Base-by-base conservation (phyloP, 2,888 invertebrate genomes). In the Tetanocera ferruginea region DNA sequence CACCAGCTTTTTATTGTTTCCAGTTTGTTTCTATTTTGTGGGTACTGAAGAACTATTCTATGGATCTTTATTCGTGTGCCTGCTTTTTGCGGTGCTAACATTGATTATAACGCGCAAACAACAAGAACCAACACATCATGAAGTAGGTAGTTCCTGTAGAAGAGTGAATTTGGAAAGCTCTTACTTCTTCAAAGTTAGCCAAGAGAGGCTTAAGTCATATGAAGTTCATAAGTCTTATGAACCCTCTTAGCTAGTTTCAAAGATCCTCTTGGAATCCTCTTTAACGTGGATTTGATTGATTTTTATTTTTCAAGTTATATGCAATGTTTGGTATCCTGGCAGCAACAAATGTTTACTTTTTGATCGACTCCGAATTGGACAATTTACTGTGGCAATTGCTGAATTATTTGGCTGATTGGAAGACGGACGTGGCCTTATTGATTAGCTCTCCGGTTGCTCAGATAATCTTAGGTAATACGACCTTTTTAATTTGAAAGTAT, bases 1-100 rank as follows among this genome's bases (percentile, higher is more conserved):
- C 28, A 55, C 55, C 19, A 78, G 75, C 51, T 25, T 78, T 8
- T 37, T 74, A 14, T 14, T 74, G 17, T 66, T 60, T 34, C 69
- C 77, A 11, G 3, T 73, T 5, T 52, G 72, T 2, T 69, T 69
- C 25, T 69, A 69, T n/a, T 69, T 17, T 25, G 14, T 69, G 1
- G 49, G 28, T 4, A 69, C 49, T 23, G 28, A 19, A 37, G 2
- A 28, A 8, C 23, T 51, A 8, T 62, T 28, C 64, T 51, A 51
- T 28, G 74, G 25, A 31, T 60, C 43, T 31, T 34, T 62, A 60
- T 25, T 74, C 2, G 17, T 74, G 8, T 62, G 62, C 17, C 8
- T 37, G n/a, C 64, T 74, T 6, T n/a, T 17, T 28, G 69, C 49
- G 28, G 17, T 28, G 17, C 49, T 74, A 11, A 74, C 62, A 6